Conservation (phyloP, 2,797 vertebrate species). For the Schizopygopsis pylzovi region DNA sequence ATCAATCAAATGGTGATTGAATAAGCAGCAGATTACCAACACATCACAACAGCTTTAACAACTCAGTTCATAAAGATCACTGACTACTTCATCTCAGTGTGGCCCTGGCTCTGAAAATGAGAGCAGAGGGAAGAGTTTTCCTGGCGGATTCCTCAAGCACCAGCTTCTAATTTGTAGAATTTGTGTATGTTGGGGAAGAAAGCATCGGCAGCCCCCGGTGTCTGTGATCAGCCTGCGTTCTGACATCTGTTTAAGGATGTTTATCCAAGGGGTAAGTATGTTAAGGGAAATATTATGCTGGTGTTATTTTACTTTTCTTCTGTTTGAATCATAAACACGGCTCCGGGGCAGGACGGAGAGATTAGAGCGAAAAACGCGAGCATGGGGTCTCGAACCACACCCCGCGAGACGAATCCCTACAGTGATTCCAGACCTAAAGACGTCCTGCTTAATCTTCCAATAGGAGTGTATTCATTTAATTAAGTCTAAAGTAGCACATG, state of each 20-base stretch:
- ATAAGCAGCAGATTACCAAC: slow-evolving; percentile 1
- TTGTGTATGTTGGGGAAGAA: slow-evolving; percentile 63
- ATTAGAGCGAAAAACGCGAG: slow-evolving; percentile 46
- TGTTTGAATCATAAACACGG: slow-evolving; percentile 74
- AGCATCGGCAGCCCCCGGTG: slow-evolving; percentile 52
- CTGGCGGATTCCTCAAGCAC: slow-evolving; percentile 50
- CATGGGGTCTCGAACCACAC: slow-evolving; percentile 38
- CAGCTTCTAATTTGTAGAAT: slow-evolving; percentile 69
- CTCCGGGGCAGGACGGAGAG: slow-evolving; percentile 37
- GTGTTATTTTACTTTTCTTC: slow-evolving; percentile 79
- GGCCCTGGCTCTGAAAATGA: slow-evolving; percentile 18
- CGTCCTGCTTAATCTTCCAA: background rate
- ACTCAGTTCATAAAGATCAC: slow-evolving; percentile 4
- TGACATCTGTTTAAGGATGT: slow-evolving; percentile 81
- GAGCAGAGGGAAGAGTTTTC: slow-evolving; percentile 19
- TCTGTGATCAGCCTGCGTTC: slow-evolving; percentile 62
- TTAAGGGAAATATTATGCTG: slow-evolving; percentile 81
- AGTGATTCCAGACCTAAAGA: slow-evolving; percentile 6
- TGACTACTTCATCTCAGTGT: slow-evolving; percentile 5
- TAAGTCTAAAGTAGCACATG: background rate
- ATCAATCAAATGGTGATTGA: background rate
- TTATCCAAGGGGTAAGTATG: slow-evolving; percentile 77
- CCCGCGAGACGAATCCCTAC: background rate
- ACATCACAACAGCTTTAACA: background rate
- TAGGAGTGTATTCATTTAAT: slow-evolving; percentile 31